Evolutionary conservation across 2,797 vertebrate species (phyloP), one percentile per base, ranked within the genome.

Genomic region (Pipistrellus pygmaeus): DNA sequence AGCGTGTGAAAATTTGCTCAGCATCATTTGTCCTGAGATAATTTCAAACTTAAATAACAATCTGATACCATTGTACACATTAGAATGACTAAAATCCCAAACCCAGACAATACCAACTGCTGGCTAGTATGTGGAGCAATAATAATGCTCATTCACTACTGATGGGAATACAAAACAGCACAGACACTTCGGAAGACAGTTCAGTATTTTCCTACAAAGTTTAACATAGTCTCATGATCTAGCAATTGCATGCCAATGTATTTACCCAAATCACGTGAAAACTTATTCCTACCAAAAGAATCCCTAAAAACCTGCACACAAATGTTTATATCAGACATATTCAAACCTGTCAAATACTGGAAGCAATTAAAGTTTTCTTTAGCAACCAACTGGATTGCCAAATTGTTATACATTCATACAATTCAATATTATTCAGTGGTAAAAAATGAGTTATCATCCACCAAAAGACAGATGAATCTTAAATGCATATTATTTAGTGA

Each of bases 221-320:
- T 46, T 84, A 87, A 72, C 21, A 35, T 17, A 77, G 2, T 89
- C 13, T 72, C 75, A 41, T 57, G 14, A 55, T 30, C 21, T n/a
- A 85, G 11, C 27, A 91, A 38, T 32, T 41, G 3, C 2, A 51
- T 38, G 8, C 0, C 4, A 35, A 75, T 51, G 41, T 76, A 38
- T 93, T 72, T 71, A 87, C 23, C 35, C 27, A 71, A 27, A 23
- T 44, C 92, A 60, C 10, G 32, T 92, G 55, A 86, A 91, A 82
- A 77, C 7, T 57, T 81, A n/a, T 32, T 76, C 85, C 10, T 13
- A 51, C 41, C 60, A n/a, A 32, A 8, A 66, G 17, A 32, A 18
- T 17, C 25, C 11, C 23, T 60, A 62, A 69, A 88, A 46, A 55
- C 32, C n/a, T 46, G 5, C 18, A 64, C 27, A 85, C 2, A 41